Evolutionary conservation across 92 coral and sea anemone species (phyloP), one percentile per base, ranked within the genome.

Genomic region (Porites evermanni): DNA sequence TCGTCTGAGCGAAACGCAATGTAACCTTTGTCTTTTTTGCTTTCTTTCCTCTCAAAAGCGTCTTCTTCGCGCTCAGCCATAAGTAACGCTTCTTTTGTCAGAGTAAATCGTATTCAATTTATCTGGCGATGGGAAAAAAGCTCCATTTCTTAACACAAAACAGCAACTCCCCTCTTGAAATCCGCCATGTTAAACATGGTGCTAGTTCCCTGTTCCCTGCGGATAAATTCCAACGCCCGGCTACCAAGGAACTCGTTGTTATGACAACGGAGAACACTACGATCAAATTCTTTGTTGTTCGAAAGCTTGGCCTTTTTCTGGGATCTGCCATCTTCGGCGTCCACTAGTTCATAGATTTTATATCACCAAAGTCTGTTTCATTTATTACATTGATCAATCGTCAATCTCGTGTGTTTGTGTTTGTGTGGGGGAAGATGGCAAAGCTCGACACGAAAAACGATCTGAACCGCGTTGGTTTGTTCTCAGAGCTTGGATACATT

Each of bases 401-500:
- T n/a, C n/a, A n/a, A 2, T 23, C 23, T 8, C 52, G 56, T 56
- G 5, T 38, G 47, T 38, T 38, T 12, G 26, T 7, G 26, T 2
- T n/a, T 68, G 19, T 78, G 17, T 32, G 11, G 5, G 11, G 44
- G 44, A 84, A 89, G 32, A 92, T 89, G 95, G 18, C 92, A 24
- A 91, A 91, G 70, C 32, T 78, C 64, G 99, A 95, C 12, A 86
- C 83, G 14, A 97, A 95, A 69, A 97, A 97, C 69, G 99, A 97
- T 77, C 79, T 97, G 65, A 97, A 95, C 75, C 90, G 99, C 70
- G 96, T 97, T 59, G 99, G 99, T 2, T 74, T 93, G 71, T 97
- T 97, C 75, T 95, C 98, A 54, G 99, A 97, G 89, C 79, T 97
- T 69, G 99, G 99, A 17, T 97, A 97, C 77, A 95, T 97, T 52